Conservation (phyloP, 2,888 invertebrate species). For the Chrysotoxum bicinctum region DNA sequence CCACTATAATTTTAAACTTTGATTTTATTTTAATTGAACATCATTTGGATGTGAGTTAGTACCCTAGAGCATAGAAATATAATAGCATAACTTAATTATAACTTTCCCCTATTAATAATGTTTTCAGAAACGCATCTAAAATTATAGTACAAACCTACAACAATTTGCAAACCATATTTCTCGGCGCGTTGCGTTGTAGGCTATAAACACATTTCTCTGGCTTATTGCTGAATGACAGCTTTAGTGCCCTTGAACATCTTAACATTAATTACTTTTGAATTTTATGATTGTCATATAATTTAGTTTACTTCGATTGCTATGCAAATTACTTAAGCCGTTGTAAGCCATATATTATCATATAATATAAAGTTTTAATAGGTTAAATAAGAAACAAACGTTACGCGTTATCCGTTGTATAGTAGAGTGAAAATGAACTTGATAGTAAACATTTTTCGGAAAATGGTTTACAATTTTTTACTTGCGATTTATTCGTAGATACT, state of each 20-base stretch:
- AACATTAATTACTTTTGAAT: neutral
- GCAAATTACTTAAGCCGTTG: neutral
- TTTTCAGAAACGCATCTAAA: neutral
- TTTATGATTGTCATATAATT: neutral
- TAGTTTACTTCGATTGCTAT: neutral
- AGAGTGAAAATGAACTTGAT: too few species aligned
- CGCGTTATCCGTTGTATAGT: too few species aligned
- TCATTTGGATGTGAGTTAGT: too few species aligned
- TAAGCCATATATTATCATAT: neutral
- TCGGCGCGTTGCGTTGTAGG: neutral
- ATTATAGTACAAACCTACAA: neutral
- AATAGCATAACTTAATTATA: neutral
- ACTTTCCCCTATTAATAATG: neutral
- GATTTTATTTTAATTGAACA: slow-evolving; percentile 4
- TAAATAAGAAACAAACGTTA: neutral
- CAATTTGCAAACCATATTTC: neutral
- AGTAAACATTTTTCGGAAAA: too few species aligned
- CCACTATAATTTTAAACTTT: neutral
- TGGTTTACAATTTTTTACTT: too few species aligned
- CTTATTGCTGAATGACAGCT: neutral
- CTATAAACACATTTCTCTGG: neutral
- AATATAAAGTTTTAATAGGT: neutral
- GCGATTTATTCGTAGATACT: too few species aligned
- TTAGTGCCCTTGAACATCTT: neutral
- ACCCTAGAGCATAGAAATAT: neutral